phyloP scores from a whole-genome alignment of 2,113 vertebrate genomes.

The Rhinolophus sinicus region DNA sequence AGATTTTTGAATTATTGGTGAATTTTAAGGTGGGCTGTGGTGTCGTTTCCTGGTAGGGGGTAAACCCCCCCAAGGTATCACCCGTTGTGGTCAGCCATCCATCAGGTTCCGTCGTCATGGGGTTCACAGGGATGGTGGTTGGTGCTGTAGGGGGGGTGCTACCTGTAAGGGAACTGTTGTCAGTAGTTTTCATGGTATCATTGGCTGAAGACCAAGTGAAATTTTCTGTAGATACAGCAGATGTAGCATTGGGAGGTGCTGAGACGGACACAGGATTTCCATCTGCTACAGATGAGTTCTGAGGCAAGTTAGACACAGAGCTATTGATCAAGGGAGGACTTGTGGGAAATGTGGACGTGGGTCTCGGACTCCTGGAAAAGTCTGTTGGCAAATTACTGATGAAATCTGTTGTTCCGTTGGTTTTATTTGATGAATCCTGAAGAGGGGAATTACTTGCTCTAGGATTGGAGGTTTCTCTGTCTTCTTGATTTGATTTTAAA shows the following conservation, averaged over 20 bases:
- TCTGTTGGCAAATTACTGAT: not conserved
- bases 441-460: not conserved
- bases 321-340: not conserved
- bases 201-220: not conserved
- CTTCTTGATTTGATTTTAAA: not conserved
- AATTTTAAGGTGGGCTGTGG: constrained; percentile 62
- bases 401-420: not conserved
- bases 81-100: constrained; percentile 15
- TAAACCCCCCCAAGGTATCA: not conserved
- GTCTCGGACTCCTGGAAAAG: not conserved
- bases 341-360: not conserved
- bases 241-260: not conserved
- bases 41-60: constrained; percentile 48
- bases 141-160: not conserved
- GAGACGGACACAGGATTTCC: not conserved
- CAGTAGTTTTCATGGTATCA: not conserved
- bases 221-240: not conserved
- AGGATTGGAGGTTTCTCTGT: not conserved
- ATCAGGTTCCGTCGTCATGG: not conserved
- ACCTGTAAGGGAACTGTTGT: not conserved
- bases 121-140: not conserved
- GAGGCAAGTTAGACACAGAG: constrained; percentile 41
- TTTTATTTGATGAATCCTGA: not conserved
- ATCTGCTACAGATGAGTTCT: constrained; percentile 46
- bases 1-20: constrained; percentile 64